A percentile compares a stretch with the other conserved stretches of the same genome.
Evolutionary conservation across 2,113 vertebrate genomes (phyloP).

Genomic region (Zingel zingel): DNA sequence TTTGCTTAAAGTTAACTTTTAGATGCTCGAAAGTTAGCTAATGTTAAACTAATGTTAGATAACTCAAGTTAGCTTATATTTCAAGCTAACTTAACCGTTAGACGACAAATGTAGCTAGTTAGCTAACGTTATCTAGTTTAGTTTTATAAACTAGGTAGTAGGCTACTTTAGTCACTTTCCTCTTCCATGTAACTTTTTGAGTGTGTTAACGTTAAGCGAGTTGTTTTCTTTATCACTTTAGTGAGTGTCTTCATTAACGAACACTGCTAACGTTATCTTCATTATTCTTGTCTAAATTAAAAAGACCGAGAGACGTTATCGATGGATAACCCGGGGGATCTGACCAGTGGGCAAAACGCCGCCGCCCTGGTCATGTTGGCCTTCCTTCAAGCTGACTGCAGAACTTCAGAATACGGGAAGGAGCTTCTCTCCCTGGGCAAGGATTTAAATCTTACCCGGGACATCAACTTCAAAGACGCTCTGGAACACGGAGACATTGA

Average conservation of each 20-base stretch:
- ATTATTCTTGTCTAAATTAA: neutral
- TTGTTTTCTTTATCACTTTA: too few relatives aligned
- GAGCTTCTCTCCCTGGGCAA: slow-evolving; percentile 53
- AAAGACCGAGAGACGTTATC: neutral
- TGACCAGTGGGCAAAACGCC: neutral
- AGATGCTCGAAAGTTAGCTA: neutral
- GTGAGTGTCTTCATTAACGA: neutral
- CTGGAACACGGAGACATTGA: slow-evolving; percentile 71
- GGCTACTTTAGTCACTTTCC: neutral
- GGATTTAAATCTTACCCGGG: neutral
- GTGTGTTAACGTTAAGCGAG: too few relatives aligned
- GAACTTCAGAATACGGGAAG: neutral
- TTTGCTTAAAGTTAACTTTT: neutral
- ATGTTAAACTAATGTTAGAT: too few relatives aligned
- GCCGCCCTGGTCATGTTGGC: slow-evolving; percentile 67
- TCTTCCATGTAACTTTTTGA: neutral
- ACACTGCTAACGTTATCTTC: neutral
- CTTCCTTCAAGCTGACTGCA: slow-evolving; percentile 72
- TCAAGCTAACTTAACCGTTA: neutral
- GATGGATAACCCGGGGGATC: slow-evolving; percentile 58
- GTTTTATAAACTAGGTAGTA: fast-evolving
- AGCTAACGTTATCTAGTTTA: too few relatives aligned
- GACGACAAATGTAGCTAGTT: neutral
- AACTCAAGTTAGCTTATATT: slow-evolving; percentile 1
- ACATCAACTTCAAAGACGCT: neutral